Evolutionary conservation across 2,113 vertebrate species (phyloP), one percentile per base, ranked within the genome.

Genomic region (Callopanchax toddi): DNA sequence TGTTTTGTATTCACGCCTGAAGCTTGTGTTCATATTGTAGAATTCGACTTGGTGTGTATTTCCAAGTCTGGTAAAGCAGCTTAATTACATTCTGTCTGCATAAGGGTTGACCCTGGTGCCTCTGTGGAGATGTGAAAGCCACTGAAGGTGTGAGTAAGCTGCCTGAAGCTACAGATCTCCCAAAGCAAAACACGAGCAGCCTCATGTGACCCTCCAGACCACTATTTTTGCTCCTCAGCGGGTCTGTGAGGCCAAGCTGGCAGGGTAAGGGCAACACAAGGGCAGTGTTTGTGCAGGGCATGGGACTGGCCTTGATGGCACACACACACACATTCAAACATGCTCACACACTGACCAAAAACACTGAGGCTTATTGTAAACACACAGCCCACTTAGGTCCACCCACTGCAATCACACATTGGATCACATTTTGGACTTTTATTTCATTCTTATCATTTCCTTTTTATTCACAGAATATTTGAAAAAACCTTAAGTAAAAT

Each of bases 361-460:
- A 89, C 87, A 91, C 89, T 89, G 89, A 86, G 86, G 85, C 78
- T 79, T 83, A 89, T 91, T 91, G 89, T 91, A 67, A 67, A 80
- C 60, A 16, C 25, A 44, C 58, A 29, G 77, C 66, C 70, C 79
- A 61, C 81, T 83, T 55, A 23, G 68, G 55, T 65, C 78, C 71
- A 59, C 73, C 68, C 78, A 60, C 74, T 74, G 82, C 87, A 88
- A 83, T 76, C 82, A 57, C 77, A 69, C 81, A 77, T 84, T 87
- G 78, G 85, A 43, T 82, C 74, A 55, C 57, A 59, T 67, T 57
- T 58, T 70, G 56, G 64, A 20, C 67, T 60, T 39, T 59, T 32
- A 70, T 40, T 67, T 46, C n/a, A n/a, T n/a, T n/a, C n/a, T 61
- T 20, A 21, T 37, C 60, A 22, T n/a, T 61, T 26, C 42, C 23